These are phyloP conservation scores for Squalus acanthias DNA, from an alignment of 2,797 vertebrate species.

Conservation along the genomic window DNA sequence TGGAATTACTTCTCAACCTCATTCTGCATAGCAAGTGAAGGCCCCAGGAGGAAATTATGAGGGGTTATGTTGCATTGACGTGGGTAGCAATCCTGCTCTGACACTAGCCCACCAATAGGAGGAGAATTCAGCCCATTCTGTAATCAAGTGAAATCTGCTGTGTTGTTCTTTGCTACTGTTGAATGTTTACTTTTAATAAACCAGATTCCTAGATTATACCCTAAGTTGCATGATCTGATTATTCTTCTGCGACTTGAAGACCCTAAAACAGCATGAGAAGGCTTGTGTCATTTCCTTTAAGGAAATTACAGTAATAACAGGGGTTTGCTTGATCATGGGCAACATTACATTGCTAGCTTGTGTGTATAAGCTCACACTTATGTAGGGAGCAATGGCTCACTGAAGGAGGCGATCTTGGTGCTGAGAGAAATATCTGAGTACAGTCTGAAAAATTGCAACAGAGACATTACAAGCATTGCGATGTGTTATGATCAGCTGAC, in stretches of 20 bases:
- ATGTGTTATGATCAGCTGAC: background rate
- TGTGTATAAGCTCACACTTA: background rate
- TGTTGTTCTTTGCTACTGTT: background rate
- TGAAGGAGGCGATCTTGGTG: background rate
- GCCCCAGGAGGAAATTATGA: background rate
- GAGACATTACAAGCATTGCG: background rate
- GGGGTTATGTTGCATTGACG: background rate
- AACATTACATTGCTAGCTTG: background rate
- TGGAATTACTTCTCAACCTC: background rate
- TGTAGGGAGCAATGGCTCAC: background rate
- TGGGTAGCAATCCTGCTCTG: background rate
- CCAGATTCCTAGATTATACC: background rate
- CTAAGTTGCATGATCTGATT: background rate
- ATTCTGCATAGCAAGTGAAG: background rate
- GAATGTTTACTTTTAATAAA: conserved; percentile 13
- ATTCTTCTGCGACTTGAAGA: background rate
- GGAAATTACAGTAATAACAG: background rate
- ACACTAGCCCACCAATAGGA: background rate
- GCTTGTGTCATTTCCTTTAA: background rate
- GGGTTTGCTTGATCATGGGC: background rate
- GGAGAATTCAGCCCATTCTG: background rate
- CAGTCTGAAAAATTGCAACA: background rate
- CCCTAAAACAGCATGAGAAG: background rate
- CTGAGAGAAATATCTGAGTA: background rate
- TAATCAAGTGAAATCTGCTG: background rate